Conservation (phyloP, 2,797 vertebrate genomes). For the Esox lucius region DNA sequence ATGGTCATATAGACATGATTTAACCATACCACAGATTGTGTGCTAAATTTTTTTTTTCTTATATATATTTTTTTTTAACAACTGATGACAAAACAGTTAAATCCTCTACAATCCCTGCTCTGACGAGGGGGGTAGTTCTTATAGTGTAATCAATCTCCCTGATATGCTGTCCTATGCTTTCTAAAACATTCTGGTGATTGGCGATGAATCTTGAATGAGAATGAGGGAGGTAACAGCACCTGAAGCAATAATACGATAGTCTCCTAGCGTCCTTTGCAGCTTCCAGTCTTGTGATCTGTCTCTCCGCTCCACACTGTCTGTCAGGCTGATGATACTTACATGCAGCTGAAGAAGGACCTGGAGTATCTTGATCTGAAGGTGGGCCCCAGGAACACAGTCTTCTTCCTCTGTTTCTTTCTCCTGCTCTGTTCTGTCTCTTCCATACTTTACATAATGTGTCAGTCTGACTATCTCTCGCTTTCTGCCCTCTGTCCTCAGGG, state of each 20-base stretch:
- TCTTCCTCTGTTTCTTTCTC: constrained; percentile 43
- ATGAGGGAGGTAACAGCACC: constrained; percentile 40
- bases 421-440: constrained; percentile 36
- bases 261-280: constrained; percentile 58
- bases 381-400: constrained; percentile 64
- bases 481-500: constrained; percentile 35
- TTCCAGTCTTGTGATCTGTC: constrained; percentile 73
- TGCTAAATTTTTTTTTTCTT: too few relatives aligned
- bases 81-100: too few relatives aligned
- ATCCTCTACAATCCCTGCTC: too few relatives aligned
- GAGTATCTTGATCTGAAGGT: constrained; percentile 99
- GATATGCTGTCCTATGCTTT: neutral
- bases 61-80: too few relatives aligned
- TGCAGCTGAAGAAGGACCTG: constrained; percentile 98
- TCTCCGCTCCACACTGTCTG: constrained; percentile 68
- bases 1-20: constrained; percentile 22
- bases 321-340: constrained; percentile 96
- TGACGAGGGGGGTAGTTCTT: neutral
- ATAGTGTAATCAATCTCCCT: constrained; percentile 2
- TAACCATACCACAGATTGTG: neutral
- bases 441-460: constrained; percentile 37
- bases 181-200: neutral
- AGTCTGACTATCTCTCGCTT: constrained; percentile 31
- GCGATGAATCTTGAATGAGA: constrained; percentile 45
- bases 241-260: constrained; percentile 38